Percentiles rank a stretch among this genome's conserved stretches.
Conservation (phyloP, 1,140 invertebrate species). For the Zaprionus kolodkinae region DNA sequence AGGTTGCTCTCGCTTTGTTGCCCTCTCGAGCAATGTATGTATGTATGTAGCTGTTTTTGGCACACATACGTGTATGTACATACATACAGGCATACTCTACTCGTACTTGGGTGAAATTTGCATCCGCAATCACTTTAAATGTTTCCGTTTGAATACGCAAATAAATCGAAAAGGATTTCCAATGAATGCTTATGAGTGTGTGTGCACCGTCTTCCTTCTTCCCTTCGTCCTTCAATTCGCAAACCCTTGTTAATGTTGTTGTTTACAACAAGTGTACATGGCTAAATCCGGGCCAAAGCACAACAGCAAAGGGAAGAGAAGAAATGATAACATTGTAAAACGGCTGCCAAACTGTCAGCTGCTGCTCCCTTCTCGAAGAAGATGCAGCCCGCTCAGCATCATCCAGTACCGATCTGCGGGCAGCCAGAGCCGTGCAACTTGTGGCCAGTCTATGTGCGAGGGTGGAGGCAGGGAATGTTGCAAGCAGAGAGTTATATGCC, state of each 20-base stretch:
- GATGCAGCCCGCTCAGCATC: conserved; percentile 18
- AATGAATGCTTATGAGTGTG: conserved; percentile 81
- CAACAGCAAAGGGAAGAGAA: conserved; percentile 27
- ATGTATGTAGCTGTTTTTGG: conserved; percentile 10
- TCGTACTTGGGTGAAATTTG: conserved; percentile 60
- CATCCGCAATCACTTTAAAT: conserved; percentile 83
- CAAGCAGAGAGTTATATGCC: conserved; percentile 34
- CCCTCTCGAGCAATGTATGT: neutral
- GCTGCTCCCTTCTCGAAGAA: conserved; percentile 15
- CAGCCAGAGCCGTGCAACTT: conserved; percentile 32
- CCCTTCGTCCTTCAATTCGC: neutral
- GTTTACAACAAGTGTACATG: conserved; percentile 80
- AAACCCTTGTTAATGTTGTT: conserved; percentile 80
- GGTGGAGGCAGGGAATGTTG: neutral
- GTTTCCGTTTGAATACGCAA: conserved; percentile 83
- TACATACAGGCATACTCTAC: neutral
- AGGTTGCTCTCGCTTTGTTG: conserved; percentile 28
- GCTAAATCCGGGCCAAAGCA: conserved; percentile 67
- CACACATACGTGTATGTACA: too few species aligned
- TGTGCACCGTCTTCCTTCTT: neutral
- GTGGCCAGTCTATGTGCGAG: conserved; percentile 51
- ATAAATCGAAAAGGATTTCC: conserved; percentile 83
- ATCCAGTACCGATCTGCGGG: conserved; percentile 17
- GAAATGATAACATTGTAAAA: conserved; percentile 64
- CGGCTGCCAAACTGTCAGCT: conserved; percentile 65